phyloP scores from a whole-genome alignment of 1,140 invertebrate species.

The Drosophila funebris region DNA sequence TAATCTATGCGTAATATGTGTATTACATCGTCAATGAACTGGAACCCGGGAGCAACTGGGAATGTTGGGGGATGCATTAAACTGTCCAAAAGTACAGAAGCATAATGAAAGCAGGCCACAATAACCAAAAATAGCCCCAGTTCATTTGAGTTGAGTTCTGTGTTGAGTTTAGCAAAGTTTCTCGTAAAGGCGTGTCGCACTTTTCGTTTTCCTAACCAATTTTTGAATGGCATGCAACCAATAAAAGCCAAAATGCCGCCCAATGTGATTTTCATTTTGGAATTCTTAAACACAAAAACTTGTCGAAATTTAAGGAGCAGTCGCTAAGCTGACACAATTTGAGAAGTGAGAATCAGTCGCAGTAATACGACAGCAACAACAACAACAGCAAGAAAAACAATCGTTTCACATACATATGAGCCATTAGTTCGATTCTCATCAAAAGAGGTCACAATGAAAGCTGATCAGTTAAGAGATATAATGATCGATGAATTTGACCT shows the following conservation, averaged over 20 bases:
- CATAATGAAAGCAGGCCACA: slow-evolving; percentile 67
- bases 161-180: slow-evolving; percentile 20
- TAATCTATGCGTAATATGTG: slow-evolving; percentile 12
- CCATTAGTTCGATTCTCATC: slow-evolving; percentile 5
- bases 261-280: slow-evolving; percentile 18
- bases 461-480: neutral
- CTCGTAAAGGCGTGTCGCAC: slow-evolving; percentile 24
- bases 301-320: slow-evolving; percentile 45
- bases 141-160: slow-evolving; percentile 9
- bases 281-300: slow-evolving; percentile 14
- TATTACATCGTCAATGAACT: slow-evolving; percentile 64
- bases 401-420: neutral
- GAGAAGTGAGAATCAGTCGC: neutral
- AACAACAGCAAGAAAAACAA: neutral
- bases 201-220: slow-evolving; percentile 6
- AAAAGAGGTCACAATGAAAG: slow-evolving; percentile 7
- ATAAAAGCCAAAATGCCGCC: slow-evolving; percentile 14
- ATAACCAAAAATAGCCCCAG: slow-evolving; percentile 71
- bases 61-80: slow-evolving; percentile 9
- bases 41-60: slow-evolving; percentile 38
- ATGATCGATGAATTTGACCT: neutral
- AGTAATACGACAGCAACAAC: neutral
- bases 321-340: slow-evolving; percentile 13
- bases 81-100: slow-evolving; percentile 4
- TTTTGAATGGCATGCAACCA: slow-evolving; percentile 16